phyloP scores from a whole-genome alignment of 2,888 invertebrate species.

The Machimus atricapillus region DNA sequence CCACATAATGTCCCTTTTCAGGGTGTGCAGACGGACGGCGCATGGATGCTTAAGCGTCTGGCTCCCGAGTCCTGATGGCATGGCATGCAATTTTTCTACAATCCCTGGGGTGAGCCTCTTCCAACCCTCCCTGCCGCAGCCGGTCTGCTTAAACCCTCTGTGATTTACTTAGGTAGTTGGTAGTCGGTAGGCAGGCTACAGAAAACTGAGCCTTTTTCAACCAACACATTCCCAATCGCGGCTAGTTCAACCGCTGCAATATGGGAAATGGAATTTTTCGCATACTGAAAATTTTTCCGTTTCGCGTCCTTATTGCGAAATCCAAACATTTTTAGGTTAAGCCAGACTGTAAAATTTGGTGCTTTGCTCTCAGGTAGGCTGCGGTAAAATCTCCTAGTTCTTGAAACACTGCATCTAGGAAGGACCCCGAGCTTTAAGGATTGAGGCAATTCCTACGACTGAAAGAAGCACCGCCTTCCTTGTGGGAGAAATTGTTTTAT shows the following conservation, averaged over 20 bases:
- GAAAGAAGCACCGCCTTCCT: neutral
- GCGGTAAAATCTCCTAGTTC: neutral
- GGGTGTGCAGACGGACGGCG: neutral
- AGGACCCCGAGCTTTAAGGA: neutral
- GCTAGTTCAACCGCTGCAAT: neutral
- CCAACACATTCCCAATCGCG: neutral
- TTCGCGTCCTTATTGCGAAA: neutral
- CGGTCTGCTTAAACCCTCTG: neutral
- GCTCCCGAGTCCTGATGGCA: neutral
- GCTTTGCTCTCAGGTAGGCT: neutral
- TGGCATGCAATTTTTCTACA: constrained; percentile 25
- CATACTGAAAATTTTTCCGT: neutral
- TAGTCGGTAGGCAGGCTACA: neutral
- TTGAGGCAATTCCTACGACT: neutral
- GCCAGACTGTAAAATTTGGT: neutral
- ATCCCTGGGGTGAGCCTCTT: neutral
- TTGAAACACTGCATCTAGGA: neutral
- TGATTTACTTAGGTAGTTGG: neutral
- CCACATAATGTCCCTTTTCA: neutral
- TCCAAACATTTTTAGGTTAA: neutral
- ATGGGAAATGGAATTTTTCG: constrained; percentile 5
- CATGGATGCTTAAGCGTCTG: constrained; percentile 36
- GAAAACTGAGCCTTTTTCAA: neutral
- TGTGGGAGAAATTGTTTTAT: neutral
- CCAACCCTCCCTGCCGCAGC: neutral